phyloP scores from a whole-genome alignment of 2,888 invertebrate genomes.

The Acronicta alni region DNA sequence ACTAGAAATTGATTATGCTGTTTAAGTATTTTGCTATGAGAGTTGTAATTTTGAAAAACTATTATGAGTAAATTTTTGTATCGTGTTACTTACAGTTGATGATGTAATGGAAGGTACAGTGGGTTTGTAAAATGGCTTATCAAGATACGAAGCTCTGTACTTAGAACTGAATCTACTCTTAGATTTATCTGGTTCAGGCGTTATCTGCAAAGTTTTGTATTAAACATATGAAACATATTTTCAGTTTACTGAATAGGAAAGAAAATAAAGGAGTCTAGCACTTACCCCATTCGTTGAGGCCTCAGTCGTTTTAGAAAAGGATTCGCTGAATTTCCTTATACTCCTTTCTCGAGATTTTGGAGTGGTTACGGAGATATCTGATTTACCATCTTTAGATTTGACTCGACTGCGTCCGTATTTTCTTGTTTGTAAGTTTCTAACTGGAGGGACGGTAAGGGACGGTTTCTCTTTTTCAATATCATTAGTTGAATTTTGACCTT shows the following conservation, averaged over 20 bases:
- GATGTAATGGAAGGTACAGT: constrained; percentile 90
- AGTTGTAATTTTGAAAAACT: constrained; percentile 48
- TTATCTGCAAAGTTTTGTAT: constrained; percentile 76
- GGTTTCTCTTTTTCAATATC: constrained; percentile 61
- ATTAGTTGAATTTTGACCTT: constrained; percentile 64
- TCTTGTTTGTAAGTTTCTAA: constrained; percentile 80
- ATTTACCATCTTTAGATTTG: constrained; percentile 62
- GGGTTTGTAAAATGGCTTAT: constrained; percentile 90
- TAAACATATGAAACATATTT: constrained; percentile 27
- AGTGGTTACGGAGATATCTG: constrained; percentile 61
- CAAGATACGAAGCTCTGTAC: constrained; percentile 87
- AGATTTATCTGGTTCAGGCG: constrained; percentile 82
- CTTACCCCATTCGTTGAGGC: constrained; percentile 83
- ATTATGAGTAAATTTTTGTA: constrained; percentile 47
- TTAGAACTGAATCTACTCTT: constrained; percentile 90
- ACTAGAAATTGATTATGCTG: constrained; percentile 10
- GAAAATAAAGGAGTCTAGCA: constrained; percentile 47
- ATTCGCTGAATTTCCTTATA: constrained; percentile 76
- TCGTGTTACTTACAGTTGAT: constrained; percentile 84
- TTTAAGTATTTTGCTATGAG: constrained; percentile 21
- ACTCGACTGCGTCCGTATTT: constrained; percentile 72
- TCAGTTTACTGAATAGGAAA: constrained; percentile 1
- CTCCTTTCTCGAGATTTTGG: constrained; percentile 70
- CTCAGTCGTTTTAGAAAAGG: constrained; percentile 80
- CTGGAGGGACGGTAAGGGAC: constrained; percentile 69